Evolutionary conservation across 2,888 invertebrate genomes (phyloP).

Genomic region (Rhagonycha fulva): DNA sequence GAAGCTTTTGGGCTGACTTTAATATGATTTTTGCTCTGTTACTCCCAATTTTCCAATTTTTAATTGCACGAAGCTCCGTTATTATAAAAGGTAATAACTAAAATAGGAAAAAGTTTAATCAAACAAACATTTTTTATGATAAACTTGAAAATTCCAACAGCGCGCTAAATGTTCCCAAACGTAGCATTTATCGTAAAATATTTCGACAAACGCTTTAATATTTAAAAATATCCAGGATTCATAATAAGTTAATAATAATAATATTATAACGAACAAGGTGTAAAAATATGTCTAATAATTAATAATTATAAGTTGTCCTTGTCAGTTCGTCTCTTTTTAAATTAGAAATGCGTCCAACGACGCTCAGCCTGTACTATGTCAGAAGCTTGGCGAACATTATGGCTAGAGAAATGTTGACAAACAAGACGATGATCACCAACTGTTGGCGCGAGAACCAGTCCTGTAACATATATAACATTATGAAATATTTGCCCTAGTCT

Average conservation of each 20-base stretch:
- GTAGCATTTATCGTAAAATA: conserved; percentile 40
- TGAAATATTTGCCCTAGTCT: background rate
- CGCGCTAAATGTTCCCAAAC: conserved; percentile 48
- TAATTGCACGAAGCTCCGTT: background rate
- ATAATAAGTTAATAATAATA: conserved; percentile 12
- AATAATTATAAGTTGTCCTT: conserved; percentile 32
- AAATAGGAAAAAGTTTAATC: conserved; percentile 41
- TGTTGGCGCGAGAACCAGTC: conserved; percentile 97
- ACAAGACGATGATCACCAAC: conserved; percentile 89
- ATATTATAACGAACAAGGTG: conserved; percentile 28
- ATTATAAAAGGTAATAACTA: background rate
- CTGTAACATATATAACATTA: conserved; percentile 60
- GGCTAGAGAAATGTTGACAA: conserved; percentile 92
- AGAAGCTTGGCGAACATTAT: conserved; percentile 95
- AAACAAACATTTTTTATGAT: conserved; percentile 43
- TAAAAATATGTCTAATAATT: conserved; percentile 42
- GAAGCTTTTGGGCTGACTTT: conserved; percentile 7
- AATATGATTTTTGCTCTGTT: background rate
- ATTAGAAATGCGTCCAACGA: conserved; percentile 40
- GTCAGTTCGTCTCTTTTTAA: conserved; percentile 28
- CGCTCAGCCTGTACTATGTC: conserved; percentile 78
- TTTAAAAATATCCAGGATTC: conserved; percentile 25
- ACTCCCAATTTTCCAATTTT: background rate
- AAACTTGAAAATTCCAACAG: conserved; percentile 54
- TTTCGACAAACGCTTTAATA: conserved; percentile 31